These are phyloP conservation scores for Platorchestia sp. DNA, from an alignment of 1,140 invertebrate species.

Conservation along the genomic window DNA sequence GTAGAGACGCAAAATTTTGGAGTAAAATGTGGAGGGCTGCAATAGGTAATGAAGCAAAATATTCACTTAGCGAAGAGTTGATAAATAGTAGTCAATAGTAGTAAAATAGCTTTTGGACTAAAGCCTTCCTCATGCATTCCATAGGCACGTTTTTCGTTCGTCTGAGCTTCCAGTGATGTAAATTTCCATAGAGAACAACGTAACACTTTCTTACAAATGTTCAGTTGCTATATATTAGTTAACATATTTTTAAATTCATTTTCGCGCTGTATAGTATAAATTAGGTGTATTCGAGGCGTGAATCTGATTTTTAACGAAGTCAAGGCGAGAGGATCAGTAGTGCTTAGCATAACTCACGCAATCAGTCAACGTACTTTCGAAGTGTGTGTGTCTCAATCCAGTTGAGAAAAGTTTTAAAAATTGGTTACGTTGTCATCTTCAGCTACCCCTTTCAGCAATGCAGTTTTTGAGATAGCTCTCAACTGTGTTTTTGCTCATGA, in stretches of 20 bases:
- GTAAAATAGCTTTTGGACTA: too few relatives aligned
- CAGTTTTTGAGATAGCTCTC: too few relatives aligned
- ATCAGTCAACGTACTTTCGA: neutral
- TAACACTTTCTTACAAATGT: too few relatives aligned
- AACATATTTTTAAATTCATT: neutral
- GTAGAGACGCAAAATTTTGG: too few relatives aligned
- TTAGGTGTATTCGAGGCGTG: neutral
- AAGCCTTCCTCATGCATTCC: too few relatives aligned
- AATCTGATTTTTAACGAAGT: neutral
- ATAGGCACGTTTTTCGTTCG: too few relatives aligned
- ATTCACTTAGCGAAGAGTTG: neutral
- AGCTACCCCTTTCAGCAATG: neutral
- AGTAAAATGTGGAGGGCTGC: neutral
- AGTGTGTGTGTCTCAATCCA: neutral
- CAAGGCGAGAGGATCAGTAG: neutral
- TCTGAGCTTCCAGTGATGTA: too few relatives aligned
- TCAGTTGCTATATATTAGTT: neutral
- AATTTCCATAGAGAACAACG: too few relatives aligned
- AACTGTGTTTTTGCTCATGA: too few relatives aligned
- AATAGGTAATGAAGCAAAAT: neutral
- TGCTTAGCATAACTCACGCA: neutral
- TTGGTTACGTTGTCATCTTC: neutral
- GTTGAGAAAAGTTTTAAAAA: neutral
- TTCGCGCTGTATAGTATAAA: neutral
- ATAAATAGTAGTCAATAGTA: too few relatives aligned